Evolutionary conservation across 30 jellyfish, hydroid and myxozoan genomes (phyloP).

Genomic region (Turritopsis dohrnii): DNA sequence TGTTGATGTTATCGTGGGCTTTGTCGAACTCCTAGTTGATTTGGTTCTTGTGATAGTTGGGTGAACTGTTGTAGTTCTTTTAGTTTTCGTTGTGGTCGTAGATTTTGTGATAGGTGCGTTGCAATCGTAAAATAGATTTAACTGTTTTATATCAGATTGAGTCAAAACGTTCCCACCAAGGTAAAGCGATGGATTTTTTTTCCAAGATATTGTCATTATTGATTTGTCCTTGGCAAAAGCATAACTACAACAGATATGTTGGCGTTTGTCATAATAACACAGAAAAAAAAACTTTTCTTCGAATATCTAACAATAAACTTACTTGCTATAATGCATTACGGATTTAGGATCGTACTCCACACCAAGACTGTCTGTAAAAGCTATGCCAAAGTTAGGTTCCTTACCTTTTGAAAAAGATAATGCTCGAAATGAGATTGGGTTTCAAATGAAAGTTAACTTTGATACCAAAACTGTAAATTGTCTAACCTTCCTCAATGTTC

Average conservation of each 20-base stretch:
- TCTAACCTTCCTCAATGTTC: background rate
- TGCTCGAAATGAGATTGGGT: no score
- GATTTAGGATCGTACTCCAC: background rate
- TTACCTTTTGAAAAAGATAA: background rate
- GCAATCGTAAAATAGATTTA: background rate
- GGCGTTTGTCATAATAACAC: no score
- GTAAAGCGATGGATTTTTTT: background rate
- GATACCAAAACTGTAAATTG: background rate
- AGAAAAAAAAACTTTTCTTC: no score
- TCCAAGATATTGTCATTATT: background rate
- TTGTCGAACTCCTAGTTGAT: background rate
- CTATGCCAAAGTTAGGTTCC: background rate
- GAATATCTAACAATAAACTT: background rate
- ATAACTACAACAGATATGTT: background rate
- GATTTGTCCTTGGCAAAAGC: background rate
- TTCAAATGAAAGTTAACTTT: no score
- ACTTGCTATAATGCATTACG: background rate
- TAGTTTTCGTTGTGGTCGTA: background rate
- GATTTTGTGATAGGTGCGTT: background rate
- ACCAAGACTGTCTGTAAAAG: background rate
- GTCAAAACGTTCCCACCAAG: background rate
- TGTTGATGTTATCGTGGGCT: background rate
- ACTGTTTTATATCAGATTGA: background rate
- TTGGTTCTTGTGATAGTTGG: background rate
- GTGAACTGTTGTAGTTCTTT: background rate